Evolutionary conservation across 2,888 invertebrate species (phyloP).

Genomic region (Scaptomyza flava): DNA sequence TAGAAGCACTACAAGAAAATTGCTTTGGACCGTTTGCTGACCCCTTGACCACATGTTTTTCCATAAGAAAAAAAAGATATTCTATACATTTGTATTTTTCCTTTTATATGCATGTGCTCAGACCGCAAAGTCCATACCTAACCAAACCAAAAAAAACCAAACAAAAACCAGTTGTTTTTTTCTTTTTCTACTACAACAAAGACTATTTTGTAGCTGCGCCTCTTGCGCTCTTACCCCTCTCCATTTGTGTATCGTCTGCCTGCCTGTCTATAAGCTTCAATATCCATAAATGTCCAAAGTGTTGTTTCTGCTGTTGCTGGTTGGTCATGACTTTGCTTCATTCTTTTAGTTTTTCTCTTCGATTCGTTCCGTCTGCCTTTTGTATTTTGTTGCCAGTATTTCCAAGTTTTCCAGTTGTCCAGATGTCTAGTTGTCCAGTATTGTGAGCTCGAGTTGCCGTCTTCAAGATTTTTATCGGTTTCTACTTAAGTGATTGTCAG

Average conservation of each 20-base stretch:
- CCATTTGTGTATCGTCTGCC: constrained; percentile 24
- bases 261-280: constrained; percentile 76
- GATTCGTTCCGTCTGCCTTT: constrained; percentile 20
- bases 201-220: constrained; percentile 30
- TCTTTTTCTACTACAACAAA: constrained; percentile 51
- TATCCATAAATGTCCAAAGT: constrained; percentile 78
- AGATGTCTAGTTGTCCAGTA: constrained; percentile 24
- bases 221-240: constrained; percentile 2
- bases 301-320: constrained; percentile 53
- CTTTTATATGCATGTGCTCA: constrained; percentile 5
- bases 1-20: constrained; percentile 19
- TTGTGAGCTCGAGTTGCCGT: constrained; percentile 52
- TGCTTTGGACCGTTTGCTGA: constrained; percentile 39
- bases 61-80: constrained; percentile 35
- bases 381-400: constrained; percentile 26
- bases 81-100: constrained; percentile 38
- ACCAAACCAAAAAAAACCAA: constrained; percentile 16
- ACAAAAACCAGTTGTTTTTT: constrained; percentile 54
- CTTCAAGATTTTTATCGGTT: constrained; percentile 78
- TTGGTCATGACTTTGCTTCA: constrained; percentile 68
- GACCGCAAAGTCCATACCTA: constrained; percentile 15
- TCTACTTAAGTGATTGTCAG: constrained; percentile 80
- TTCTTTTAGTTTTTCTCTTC: constrained; percentile 35
- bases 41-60: constrained; percentile 60
- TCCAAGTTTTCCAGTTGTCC: constrained; percentile 42